These are phyloP conservation scores for Listronotus oregonensis DNA, from an alignment of 1,140 invertebrate genomes.

Conservation along the genomic window DNA sequence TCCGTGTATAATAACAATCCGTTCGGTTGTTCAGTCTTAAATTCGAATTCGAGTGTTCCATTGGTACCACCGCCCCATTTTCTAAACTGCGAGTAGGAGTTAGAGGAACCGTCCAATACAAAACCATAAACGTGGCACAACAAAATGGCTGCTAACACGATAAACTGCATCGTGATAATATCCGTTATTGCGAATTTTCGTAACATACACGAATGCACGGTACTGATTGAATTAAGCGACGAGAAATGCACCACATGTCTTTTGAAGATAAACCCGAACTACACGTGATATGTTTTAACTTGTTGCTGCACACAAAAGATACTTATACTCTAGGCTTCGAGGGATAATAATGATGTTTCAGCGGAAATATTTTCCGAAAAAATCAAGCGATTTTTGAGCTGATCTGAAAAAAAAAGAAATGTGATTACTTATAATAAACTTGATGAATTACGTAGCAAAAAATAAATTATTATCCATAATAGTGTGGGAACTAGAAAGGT, in stretches of 20 bases:
- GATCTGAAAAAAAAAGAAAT: too few species aligned
- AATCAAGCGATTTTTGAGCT: too few species aligned
- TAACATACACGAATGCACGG: background rate
- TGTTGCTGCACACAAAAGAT: background rate
- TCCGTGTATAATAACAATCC: slow-evolving; percentile 90
- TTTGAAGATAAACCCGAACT: slow-evolving; percentile 15
- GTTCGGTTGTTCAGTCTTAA: slow-evolving; percentile 88
- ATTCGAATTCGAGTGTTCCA: slow-evolving; percentile 88
- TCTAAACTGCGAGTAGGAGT: slow-evolving; percentile 86
- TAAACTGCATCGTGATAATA: slow-evolving; percentile 27
- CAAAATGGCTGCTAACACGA: slow-evolving; percentile 28
- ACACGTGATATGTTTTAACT: slow-evolving; percentile 22
- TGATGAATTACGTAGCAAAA: too few species aligned
- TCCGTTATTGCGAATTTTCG: background rate
- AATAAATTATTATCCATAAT: too few species aligned
- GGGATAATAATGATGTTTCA: too few species aligned
- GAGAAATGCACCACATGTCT: slow-evolving; percentile 25
- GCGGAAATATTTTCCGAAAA: too few species aligned
- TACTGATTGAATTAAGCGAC: slow-evolving; percentile 8
- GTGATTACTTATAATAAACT: too few species aligned
- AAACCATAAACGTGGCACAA: slow-evolving; percentile 58
- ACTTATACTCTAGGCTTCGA: background rate
- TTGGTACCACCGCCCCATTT: slow-evolving; percentile 88
- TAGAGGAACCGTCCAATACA: slow-evolving; percentile 80
- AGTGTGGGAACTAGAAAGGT: too few species aligned